Evolutionary conservation across 2,888 invertebrate species (phyloP), one percentile per base, ranked within the genome.

Genomic region (Scaeva pyrastri): DNA sequence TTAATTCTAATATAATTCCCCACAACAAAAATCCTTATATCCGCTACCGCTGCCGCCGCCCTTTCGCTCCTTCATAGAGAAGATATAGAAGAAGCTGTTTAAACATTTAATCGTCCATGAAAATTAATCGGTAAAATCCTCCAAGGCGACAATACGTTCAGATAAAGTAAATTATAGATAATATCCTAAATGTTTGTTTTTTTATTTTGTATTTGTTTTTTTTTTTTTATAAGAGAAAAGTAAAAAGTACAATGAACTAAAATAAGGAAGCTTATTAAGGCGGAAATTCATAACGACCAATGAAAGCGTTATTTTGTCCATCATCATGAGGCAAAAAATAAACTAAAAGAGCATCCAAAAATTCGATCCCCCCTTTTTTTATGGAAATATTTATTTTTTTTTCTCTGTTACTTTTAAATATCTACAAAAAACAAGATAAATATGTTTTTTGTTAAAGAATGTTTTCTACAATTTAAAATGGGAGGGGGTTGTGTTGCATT

Each of bases 71-170:
- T n/a, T n/a, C n/a, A n/a, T n/a, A n/a, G n/a, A n/a, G n/a, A 31
- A 31, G 31, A 31, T 7, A 31, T 2, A n/a, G 6, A 11, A 45
- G 19, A 31, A 31, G 23, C 64, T 31, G 19, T 48, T 48, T 48
- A 16, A 66, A 48, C 19, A 31, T 66, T 66, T 31, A 66, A 66
- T 66, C 48, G 64, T 31, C 64, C 45, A 31, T 66, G 64, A 66
- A 66, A 66, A 66, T 66, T 66, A 66, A 66, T 66, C 64, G 64
- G 31, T 31, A 12, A 66, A 45, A 48, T 48, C 4, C n/a, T 48
- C 31, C 26, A 16, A 48, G 48, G 48, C 48, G 64, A 66, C 64
- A 66, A 66, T 48, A 45, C 4, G 64, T 31, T 66, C 23, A 31
- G 23, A 31, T 66, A 45, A 48, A 66, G 16, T 26, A 43, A 62